Conservation (phyloP, 92 coral and sea anemone genomes). For the Heteractis magnifica region DNA sequence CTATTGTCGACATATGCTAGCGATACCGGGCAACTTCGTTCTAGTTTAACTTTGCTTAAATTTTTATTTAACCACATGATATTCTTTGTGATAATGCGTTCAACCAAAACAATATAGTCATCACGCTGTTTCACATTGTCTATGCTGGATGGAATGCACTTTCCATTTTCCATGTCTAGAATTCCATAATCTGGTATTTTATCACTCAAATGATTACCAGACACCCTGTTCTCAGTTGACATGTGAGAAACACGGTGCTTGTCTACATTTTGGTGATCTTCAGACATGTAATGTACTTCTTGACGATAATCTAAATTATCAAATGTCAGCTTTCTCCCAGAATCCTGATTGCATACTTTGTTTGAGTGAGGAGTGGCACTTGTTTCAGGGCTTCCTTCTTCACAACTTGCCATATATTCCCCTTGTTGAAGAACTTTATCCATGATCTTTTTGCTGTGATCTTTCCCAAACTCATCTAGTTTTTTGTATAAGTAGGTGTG, state of each 20-base stretch:
- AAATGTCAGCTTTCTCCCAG: background rate
- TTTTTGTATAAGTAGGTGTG: too few relatives aligned
- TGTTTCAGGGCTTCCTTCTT: background rate
- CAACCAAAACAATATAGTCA: slow-evolving; percentile 48
- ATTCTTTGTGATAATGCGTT: slow-evolving; percentile 40
- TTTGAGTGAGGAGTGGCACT: background rate
- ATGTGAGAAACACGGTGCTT: slow-evolving; percentile 15
- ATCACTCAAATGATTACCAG: slow-evolving; percentile 46
- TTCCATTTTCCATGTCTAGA: slow-evolving; percentile 52
- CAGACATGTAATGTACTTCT: slow-evolving; percentile 59
- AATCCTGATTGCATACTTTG: background rate
- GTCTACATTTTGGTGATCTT: background rate
- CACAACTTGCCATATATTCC: background rate
- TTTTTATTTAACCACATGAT: too few relatives aligned
- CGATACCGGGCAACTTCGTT: too few relatives aligned
- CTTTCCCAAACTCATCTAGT: too few relatives aligned
- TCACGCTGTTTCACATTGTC: slow-evolving; percentile 39
- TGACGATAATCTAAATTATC: slow-evolving; percentile 40
- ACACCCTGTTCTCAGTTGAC: slow-evolving; percentile 58
- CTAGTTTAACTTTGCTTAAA: too few relatives aligned
- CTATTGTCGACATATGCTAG: too few relatives aligned
- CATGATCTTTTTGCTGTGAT: background rate
- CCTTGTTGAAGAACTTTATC: background rate
- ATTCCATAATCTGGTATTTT: slow-evolving; percentile 31
- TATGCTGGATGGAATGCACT: slow-evolving; percentile 30